These are phyloP conservation scores for Hormiphora californensis DNA, from an alignment of 37 sponge, comb jelly and placozoan genomes.

Conservation along the genomic window DNA sequence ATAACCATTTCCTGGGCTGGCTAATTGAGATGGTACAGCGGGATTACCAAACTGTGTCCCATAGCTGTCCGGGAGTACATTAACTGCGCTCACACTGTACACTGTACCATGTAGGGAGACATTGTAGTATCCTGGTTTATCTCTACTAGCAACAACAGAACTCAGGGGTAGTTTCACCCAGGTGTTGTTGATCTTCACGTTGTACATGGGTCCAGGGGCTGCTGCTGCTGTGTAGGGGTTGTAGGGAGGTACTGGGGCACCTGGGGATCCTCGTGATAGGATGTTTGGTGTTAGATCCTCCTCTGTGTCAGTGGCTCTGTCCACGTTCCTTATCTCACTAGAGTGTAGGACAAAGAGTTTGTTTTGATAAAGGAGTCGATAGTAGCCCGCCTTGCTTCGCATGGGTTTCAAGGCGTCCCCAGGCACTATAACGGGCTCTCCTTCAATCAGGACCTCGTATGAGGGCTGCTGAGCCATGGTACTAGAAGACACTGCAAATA, in stretches of 20 bases:
- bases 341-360: background rate
- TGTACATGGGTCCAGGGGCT: background rate
- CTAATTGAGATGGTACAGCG: no score
- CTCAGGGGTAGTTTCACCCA: background rate
- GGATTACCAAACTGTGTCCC: no score
- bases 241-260: background rate
- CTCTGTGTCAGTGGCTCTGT: background rate
- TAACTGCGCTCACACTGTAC: background rate
- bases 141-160: background rate
- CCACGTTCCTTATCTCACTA: background rate
- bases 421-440: background rate
- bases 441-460: background rate
- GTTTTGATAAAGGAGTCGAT: background rate
- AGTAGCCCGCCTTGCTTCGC: background rate
- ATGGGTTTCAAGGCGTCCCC: background rate
- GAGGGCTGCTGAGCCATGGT: no score
- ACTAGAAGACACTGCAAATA: no score
- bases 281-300: background rate
- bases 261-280: background rate
- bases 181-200: background rate
- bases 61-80: background rate
- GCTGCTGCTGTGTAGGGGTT: background rate
- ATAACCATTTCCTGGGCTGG: no score
- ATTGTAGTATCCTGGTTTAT: background rate
- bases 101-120: background rate